Conservation (phyloP, 2,888 invertebrate genomes). For the Sesia apiformis region DNA sequence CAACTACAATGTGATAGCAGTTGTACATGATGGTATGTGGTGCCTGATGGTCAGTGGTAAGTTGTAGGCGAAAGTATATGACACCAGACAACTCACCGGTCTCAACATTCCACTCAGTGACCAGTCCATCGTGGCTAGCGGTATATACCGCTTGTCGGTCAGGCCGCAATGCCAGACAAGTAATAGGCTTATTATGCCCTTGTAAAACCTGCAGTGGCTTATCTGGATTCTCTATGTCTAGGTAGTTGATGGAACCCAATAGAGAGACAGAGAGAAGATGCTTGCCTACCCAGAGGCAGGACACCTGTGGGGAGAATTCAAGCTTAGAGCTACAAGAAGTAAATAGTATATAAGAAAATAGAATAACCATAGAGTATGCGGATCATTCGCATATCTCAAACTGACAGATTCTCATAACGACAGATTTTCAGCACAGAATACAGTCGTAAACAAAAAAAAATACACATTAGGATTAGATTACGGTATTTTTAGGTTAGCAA, state of each 20-base stretch:
- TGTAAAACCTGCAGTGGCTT: slow-evolving; percentile 87
- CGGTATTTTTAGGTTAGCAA: too few relatives aligned
- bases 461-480: too few relatives aligned
- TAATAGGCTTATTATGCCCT: slow-evolving; percentile 99
- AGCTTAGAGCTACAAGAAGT: background rate
- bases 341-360: too few relatives aligned
- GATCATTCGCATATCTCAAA: too few relatives aligned
- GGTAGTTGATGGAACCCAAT: slow-evolving; percentile 96
- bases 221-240: slow-evolving; percentile 89
- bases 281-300: slow-evolving; percentile 96
- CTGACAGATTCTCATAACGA: too few relatives aligned
- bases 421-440: too few relatives aligned
- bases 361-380: too few relatives aligned
- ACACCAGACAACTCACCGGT: slow-evolving; percentile 49
- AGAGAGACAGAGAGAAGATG: slow-evolving; percentile 92
- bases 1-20: too few relatives aligned
- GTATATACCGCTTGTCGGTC: slow-evolving; percentile 88
- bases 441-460: too few relatives aligned
- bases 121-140: slow-evolving; percentile 93
- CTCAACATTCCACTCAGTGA: slow-evolving; percentile 88
- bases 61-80: too few relatives aligned
- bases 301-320: slow-evolving; percentile 75
- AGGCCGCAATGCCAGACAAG: slow-evolving; percentile 85
- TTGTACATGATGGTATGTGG: too few relatives aligned
- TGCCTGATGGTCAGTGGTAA: too few relatives aligned